Evolutionary conservation across 2,888 invertebrate species (phyloP).

Genomic region (Halictus ligatus): DNA sequence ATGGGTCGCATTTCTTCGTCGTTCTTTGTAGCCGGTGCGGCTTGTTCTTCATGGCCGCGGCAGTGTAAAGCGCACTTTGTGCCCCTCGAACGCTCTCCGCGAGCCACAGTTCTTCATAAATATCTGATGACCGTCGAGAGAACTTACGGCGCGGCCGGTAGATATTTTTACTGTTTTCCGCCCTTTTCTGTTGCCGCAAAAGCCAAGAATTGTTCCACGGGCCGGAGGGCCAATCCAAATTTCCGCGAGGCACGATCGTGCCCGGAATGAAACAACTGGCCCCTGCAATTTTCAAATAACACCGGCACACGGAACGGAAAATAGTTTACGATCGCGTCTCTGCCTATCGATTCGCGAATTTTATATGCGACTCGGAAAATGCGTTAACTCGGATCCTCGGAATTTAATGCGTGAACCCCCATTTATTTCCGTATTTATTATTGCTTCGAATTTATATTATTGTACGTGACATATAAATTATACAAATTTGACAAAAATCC

Average conservation of each 20-base stretch:
- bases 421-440: background rate
- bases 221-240: constrained; percentile 52
- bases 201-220: constrained; percentile 49
- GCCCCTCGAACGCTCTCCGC: constrained; percentile 57
- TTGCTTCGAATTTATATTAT: background rate
- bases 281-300: constrained; percentile 46
- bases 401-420: background rate
- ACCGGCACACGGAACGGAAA: background rate
- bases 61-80: constrained; percentile 33
- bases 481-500: too few relatives aligned
- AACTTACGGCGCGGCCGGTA: constrained; percentile 63
- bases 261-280: constrained; percentile 35
- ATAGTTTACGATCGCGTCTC: constrained; percentile 10
- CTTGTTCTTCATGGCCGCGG: constrained; percentile 7
- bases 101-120: constrained; percentile 73
- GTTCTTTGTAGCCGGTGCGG: background rate
- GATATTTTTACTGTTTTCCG: constrained; percentile 59
- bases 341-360: constrained; percentile 5
- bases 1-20: background rate
- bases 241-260: constrained; percentile 53
- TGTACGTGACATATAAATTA: background rate
- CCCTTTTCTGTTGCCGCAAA: constrained; percentile 34
- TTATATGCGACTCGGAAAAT: background rate
- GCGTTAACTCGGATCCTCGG: background rate
- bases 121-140: constrained; percentile 73